Base-by-base conservation (phyloP, 2,113 vertebrate genomes). In the Psammodynastes pulverulentus region DNA sequence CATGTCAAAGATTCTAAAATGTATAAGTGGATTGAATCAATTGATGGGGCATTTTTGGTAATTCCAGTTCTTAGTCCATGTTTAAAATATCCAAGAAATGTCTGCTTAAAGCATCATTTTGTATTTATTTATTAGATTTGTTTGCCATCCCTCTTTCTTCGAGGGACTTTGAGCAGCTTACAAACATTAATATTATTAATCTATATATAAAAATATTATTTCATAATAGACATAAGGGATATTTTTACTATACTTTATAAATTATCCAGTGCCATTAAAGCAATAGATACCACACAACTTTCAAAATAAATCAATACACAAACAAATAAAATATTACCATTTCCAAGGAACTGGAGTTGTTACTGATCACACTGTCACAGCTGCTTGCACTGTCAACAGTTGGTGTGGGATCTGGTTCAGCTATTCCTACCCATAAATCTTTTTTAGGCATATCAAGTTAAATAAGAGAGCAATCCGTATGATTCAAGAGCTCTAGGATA, bases 311-410 rank as follows among this genome's bases (percentile, higher is more conserved):
- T 39, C 2, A 79, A 79, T 79, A 39, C 2, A 19, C 34, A 45
- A 67, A 87, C 67, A n/a, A 72, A 87, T 72, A 39, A 52, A 91
- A 94, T 98, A 98, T 97, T 98, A 99, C 99, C 91, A 94, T 95
- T 95, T 95, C 97, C 0, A 97, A 98, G 95, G 58, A 96, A 93
- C 94, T 93, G 94, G 98, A 98, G 88, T 97, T 95, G 5, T 96
- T 95, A 94, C 98, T 98, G 96, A 96, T 97, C 94, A 98, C 97
- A 89, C 98, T 98, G 97, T 98, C 98, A 4, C 97, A 98, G 97
- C 98, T 99, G 72, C 98, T 98, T 39, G 96, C 95, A 29, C 97
- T 97, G 94, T 98, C 95, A 95, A 97, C 91, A 88, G 95, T 94
- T 45, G 94, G 95, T 93, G 95, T 95, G 0, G 97, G 96, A 94